Evolutionary conservation across 2,113 vertebrate genomes (phyloP).

Genomic region (Notiomystis cincta): DNA sequence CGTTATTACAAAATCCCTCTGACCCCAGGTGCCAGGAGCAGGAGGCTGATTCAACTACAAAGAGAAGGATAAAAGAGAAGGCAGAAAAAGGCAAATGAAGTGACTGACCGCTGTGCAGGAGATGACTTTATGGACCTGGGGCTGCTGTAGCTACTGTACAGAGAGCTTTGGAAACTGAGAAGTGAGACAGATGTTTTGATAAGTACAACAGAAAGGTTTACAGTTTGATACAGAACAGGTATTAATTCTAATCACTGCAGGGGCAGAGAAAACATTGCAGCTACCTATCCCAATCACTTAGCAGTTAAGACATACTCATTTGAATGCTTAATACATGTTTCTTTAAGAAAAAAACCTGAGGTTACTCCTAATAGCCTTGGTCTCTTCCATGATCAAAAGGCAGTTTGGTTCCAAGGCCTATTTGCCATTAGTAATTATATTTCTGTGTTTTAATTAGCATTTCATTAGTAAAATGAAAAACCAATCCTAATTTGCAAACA

Average conservation of each 20-base stretch:
- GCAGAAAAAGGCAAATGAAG: background rate
- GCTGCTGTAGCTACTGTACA: background rate
- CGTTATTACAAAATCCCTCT: accelerated
- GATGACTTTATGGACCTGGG: background rate
- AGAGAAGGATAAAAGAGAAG: background rate
- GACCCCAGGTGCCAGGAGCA: background rate
- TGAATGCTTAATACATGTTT: background rate
- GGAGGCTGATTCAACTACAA: background rate
- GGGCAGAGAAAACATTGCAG: background rate
- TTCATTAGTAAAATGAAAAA: background rate
- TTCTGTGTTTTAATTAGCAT: background rate
- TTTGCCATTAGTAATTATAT: background rate
- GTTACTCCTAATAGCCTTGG: background rate
- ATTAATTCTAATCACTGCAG: background rate
- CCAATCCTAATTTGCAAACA: background rate
- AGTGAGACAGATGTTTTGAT: background rate
- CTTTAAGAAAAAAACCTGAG: background rate
- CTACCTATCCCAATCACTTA: background rate
- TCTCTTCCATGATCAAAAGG: background rate
- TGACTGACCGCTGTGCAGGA: background rate
- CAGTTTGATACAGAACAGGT: background rate
- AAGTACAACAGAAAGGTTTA: background rate
- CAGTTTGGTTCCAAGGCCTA: background rate
- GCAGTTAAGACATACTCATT: background rate
- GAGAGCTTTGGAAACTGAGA: background rate